phyloP scores from a whole-genome alignment of 2,113 vertebrate genomes.

The Nibea albiflora region DNA sequence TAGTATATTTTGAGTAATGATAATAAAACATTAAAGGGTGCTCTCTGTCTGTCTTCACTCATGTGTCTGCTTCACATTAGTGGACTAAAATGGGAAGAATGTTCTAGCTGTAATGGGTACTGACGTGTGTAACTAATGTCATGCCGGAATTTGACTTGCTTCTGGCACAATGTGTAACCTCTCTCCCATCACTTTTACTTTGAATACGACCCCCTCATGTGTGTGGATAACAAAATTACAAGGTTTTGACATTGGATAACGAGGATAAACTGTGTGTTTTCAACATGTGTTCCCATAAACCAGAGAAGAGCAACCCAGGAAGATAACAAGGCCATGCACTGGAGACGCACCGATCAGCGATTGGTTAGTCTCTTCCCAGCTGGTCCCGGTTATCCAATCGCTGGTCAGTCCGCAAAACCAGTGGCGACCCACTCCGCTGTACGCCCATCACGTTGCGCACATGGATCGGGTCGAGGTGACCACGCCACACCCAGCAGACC shows the following conservation, averaged over 20 bases:
- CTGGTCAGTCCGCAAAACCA: slow-evolving; percentile 64
- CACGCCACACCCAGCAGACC: slow-evolving; percentile 76
- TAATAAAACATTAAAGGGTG: slow-evolving; percentile 27
- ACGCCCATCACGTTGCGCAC: slow-evolving; percentile 78
- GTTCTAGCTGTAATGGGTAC: background rate
- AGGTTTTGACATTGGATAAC: background rate
- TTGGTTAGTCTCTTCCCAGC: slow-evolving; percentile 51
- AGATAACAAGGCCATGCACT: slow-evolving; percentile 18
- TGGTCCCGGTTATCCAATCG: slow-evolving; percentile 54
- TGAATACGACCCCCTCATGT: background rate
- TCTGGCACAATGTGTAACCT: background rate
- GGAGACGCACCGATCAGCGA: slow-evolving; percentile 68
- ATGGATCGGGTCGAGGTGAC: slow-evolving; percentile 70
- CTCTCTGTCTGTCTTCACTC: background rate
- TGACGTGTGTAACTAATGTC: background rate
- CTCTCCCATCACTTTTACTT: background rate
- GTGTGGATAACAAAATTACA: no score
- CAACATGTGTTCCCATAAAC: slow-evolving; percentile 2
- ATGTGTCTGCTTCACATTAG: background rate
- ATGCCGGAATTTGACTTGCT: background rate
- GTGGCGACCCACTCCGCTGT: slow-evolving; percentile 30
- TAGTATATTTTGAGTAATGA: slow-evolving; percentile 6
- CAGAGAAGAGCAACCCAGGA: background rate
- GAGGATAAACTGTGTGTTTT: background rate
- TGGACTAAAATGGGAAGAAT: background rate